Conservation (phyloP, 2,888 invertebrate genomes). For the Cryptocephalus moraei region DNA sequence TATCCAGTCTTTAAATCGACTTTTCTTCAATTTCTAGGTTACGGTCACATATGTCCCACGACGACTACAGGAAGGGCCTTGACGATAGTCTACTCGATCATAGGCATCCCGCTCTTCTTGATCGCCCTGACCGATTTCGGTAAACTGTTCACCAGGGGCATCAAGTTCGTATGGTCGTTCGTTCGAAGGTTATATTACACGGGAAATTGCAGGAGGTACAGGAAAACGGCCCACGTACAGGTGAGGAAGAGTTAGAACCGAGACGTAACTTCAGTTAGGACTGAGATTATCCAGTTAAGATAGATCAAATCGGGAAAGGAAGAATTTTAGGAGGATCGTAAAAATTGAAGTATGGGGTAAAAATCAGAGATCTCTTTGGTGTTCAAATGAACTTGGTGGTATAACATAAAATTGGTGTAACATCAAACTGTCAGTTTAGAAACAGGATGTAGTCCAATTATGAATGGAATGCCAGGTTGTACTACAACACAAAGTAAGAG, state of each 20-base stretch:
- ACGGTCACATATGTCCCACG: conserved; percentile 91
- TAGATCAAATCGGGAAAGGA: neutral
- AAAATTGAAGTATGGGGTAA: neutral
- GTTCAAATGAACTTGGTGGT: too few relatives aligned
- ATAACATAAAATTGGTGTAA: too few relatives aligned
- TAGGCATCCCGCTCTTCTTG: conserved; percentile 93
- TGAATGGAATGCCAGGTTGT: too few relatives aligned
- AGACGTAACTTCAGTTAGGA: too few relatives aligned
- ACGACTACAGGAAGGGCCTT: conserved; percentile 77
- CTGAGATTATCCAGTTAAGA: too few relatives aligned
- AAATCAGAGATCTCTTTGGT: neutral
- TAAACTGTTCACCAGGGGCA: conserved; percentile 79
- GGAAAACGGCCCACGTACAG: conserved; percentile 66
- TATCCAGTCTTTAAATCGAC: too few relatives aligned
- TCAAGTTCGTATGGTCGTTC: conserved; percentile 85
- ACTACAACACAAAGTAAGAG: too few relatives aligned
- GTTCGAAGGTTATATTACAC: conserved; percentile 77
- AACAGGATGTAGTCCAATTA: too few relatives aligned
- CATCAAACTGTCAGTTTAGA: too few relatives aligned
- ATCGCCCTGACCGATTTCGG: conserved; percentile 92
- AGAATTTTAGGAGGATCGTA: neutral
- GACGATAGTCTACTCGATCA: conserved; percentile 86
- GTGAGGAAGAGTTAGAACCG: conserved; percentile 32
- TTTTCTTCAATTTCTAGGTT: conserved; percentile 81
- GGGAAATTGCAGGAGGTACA: conserved; percentile 68